Percentiles rank a stretch among this genome's conserved stretches.
Conservation (phyloP, 2,888 invertebrate species). For the Yponomeuta cagnagella region DNA sequence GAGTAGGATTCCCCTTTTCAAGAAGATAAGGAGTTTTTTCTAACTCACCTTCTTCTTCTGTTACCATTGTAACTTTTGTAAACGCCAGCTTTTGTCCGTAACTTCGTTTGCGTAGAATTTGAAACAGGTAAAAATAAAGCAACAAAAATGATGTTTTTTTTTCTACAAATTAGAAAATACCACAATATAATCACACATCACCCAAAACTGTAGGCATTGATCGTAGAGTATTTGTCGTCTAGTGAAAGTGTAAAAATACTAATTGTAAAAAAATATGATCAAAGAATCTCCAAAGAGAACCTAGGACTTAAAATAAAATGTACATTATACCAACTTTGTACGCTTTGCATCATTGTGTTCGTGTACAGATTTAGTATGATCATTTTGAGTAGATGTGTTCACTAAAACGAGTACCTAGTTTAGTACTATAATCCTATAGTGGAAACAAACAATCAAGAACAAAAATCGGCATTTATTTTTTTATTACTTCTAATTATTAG, state of each 20-base stretch:
- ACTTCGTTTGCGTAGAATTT: too few relatives aligned
- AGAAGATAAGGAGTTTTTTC: too few relatives aligned
- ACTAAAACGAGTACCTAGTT: constrained; percentile 24
- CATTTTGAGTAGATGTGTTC: constrained; percentile 30
- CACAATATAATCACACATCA: background rate
- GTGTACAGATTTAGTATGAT: background rate
- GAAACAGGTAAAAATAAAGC: too few relatives aligned
- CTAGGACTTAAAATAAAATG: constrained; percentile 16
- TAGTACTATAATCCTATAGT: constrained; percentile 27
- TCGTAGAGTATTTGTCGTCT: constrained; percentile 1
- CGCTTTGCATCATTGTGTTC: background rate
- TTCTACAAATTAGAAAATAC: too few relatives aligned
- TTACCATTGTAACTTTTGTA: too few relatives aligned
- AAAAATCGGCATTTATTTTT: constrained; percentile 52
- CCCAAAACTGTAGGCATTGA: background rate
- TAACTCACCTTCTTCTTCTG: too few relatives aligned
- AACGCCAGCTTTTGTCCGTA: too few relatives aligned
- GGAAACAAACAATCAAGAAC: background rate
- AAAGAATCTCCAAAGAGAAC: constrained; percentile 36
- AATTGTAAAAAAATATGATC: constrained; percentile 29
- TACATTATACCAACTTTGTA: background rate
- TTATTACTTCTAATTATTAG: constrained; percentile 23
- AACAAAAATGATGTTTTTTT: too few relatives aligned
- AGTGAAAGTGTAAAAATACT: background rate
- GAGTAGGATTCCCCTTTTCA: too few relatives aligned